Conservation (phyloP, 2,888 invertebrate genomes). For the Scaptomyza parva region DNA sequence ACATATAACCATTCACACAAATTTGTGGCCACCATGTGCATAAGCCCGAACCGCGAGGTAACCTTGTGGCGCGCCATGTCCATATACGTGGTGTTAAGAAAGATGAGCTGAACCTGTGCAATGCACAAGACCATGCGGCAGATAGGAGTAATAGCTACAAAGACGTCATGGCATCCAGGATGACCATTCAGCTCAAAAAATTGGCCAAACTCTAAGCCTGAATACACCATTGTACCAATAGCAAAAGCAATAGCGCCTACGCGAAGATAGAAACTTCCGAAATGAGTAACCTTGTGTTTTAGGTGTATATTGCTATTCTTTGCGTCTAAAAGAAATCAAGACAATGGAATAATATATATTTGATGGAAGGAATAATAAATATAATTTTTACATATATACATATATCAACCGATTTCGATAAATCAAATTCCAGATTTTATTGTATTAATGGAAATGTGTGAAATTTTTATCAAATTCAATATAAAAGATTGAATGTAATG, state of each 20-base stretch:
- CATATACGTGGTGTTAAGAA: slow-evolving; percentile 93
- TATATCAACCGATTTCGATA: no score
- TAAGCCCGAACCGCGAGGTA: slow-evolving; percentile 94
- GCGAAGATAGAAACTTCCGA: slow-evolving; percentile 94
- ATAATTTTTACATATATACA: no score
- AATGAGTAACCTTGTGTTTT: slow-evolving; percentile 86
- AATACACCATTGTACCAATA: slow-evolving; percentile 90
- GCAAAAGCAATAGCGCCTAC: slow-evolving; percentile 89
- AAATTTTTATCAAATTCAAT: no score
- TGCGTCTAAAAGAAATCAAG: slow-evolving; percentile 79
- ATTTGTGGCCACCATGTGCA: slow-evolving; percentile 96
- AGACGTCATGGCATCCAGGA: slow-evolving; percentile 87
- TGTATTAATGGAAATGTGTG: no score
- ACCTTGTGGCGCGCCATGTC: slow-evolving; percentile 88
- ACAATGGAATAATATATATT: no score
- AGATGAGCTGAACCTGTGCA: slow-evolving; percentile 96
- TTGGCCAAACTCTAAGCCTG: slow-evolving; percentile 89
- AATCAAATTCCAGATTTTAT: no score
- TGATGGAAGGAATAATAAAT: no score
- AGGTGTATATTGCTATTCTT: slow-evolving; percentile 83
- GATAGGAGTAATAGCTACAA: slow-evolving; percentile 92
- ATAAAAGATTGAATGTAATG: no score
- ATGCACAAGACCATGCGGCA: slow-evolving; percentile 93
- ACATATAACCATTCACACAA: slow-evolving; percentile 96
- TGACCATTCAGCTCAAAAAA: slow-evolving; percentile 89